Evolutionary conservation across 2,888 invertebrate species (phyloP).

Genomic region (Tuberolachnus salignus): DNA sequence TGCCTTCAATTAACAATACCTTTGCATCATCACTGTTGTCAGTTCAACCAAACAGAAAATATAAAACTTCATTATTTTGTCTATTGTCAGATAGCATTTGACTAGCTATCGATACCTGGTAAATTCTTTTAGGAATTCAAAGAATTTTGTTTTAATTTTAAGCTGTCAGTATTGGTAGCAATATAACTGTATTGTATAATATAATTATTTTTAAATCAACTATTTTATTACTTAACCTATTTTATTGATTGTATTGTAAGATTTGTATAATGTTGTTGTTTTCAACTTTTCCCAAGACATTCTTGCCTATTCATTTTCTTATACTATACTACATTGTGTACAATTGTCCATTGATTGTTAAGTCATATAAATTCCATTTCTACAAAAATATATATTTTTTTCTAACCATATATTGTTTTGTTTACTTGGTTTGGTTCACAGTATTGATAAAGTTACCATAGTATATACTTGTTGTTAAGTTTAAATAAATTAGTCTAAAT

Average conservation of each 20-base stretch:
- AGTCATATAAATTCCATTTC: slow-evolving; percentile 33
- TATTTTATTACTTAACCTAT: slow-evolving; percentile 30
- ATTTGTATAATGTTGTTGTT: slow-evolving; percentile 54
- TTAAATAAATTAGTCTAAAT: too few relatives aligned
- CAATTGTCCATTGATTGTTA: slow-evolving; percentile 33
- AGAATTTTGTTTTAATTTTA: slow-evolving; percentile 48
- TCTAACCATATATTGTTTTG: slow-evolving; percentile 30
- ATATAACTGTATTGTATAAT: slow-evolving; percentile 42
- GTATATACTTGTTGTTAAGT: slow-evolving; percentile 32
- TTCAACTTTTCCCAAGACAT: slow-evolving; percentile 54
- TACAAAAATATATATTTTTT: slow-evolving; percentile 9
- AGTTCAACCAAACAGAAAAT: slow-evolving; percentile 83
- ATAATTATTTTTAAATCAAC: slow-evolving; percentile 29
- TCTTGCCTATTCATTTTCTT: slow-evolving; percentile 48
- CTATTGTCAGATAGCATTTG: slow-evolving; percentile 51
- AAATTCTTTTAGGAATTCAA: slow-evolving; percentile 44
- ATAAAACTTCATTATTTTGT: slow-evolving; percentile 63
- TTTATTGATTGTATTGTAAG: slow-evolving; percentile 52
- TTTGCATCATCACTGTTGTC: slow-evolving; percentile 74
- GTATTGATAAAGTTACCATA: slow-evolving; percentile 54
- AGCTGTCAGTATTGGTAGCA: slow-evolving; percentile 48
- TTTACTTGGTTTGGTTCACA: slow-evolving; percentile 32
- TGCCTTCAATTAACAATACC: slow-evolving; percentile 41
- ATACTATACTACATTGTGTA: slow-evolving; percentile 47
- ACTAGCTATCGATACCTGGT: slow-evolving; percentile 43